Conservation (phyloP, 2,797 vertebrate species). For the Channa striata region DNA sequence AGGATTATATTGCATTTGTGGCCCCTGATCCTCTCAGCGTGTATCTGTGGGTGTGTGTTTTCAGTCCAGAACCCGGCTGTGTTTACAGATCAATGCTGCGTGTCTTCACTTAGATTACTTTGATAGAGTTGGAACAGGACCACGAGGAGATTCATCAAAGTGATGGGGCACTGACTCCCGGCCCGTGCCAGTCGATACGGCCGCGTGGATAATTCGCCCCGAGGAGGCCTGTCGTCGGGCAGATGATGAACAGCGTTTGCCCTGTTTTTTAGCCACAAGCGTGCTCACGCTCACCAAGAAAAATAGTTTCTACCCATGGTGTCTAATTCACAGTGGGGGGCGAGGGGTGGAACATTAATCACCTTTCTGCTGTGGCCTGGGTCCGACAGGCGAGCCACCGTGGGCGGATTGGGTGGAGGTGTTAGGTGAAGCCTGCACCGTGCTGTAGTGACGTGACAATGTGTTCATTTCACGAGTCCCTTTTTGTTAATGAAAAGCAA, state of each 20-base stretch:
- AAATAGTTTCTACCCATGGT: constrained; percentile 85
- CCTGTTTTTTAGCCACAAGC: constrained; percentile 83
- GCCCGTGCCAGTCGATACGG: constrained; percentile 82
- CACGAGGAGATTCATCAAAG: constrained; percentile 83
- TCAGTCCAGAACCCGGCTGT: constrained; percentile 51
- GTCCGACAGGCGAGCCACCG: constrained; percentile 60
- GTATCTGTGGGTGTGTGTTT: constrained; percentile 40
- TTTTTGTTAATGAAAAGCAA: constrained; percentile 20
- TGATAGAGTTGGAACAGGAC: constrained; percentile 83
- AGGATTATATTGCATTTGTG: constrained; percentile 5
- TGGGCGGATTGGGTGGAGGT: constrained; percentile 60
- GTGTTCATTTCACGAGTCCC: not conserved
- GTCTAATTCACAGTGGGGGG: constrained; percentile 85
- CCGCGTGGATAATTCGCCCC: constrained; percentile 75
- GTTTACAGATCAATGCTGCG: constrained; percentile 80
- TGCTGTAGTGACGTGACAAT: not conserved
- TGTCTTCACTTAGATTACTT: constrained; percentile 80
- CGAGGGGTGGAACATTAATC: constrained; percentile 83
- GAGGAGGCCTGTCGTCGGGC: constrained; percentile 77
- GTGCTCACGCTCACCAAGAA: constrained; percentile 79
- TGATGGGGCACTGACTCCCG: constrained; percentile 80
- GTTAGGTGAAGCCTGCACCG: constrained; percentile 48
- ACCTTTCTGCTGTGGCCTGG: constrained; percentile 70
- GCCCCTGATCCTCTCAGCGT: constrained; percentile 4
- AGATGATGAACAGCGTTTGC: constrained; percentile 87